phyloP scores from a whole-genome alignment of 2,888 invertebrate species.

The Ormyrus rosae region DNA sequence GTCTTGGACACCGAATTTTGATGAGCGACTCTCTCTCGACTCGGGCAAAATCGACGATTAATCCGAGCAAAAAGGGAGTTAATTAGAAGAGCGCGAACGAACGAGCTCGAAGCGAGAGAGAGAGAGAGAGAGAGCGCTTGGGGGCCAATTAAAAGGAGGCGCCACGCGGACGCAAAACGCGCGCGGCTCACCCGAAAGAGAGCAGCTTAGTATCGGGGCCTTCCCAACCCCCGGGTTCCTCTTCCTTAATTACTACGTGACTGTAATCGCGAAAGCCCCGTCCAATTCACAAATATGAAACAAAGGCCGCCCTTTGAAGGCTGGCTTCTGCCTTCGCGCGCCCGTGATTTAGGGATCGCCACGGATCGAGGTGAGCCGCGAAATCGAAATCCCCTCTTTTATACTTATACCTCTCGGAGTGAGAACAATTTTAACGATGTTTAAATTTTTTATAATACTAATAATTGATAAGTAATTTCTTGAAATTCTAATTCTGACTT shows the following conservation, averaged over 20 bases:
- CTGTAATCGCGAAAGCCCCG: conserved; percentile 45
- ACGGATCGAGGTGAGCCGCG: neutral
- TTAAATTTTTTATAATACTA: too few relatives aligned
- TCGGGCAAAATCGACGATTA: conserved; percentile 38
- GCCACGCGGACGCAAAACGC: conserved; percentile 34
- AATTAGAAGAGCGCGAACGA: conserved; percentile 51
- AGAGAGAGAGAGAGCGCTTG: neutral
- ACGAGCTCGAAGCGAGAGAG: neutral
- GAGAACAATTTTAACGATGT: too few relatives aligned
- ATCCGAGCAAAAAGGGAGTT: conserved; percentile 54
- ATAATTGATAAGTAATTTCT: neutral
- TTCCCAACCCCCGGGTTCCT: conserved; percentile 27
- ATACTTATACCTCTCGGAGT: neutral
- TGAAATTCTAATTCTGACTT: neutral
- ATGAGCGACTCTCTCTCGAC: conserved; percentile 32
- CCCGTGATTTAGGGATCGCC: conserved; percentile 26
- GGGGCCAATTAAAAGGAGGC: conserved; percentile 55
- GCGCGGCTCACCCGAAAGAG: conserved; percentile 32
- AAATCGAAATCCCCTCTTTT: neutral
- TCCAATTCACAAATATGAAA: conserved; percentile 35
- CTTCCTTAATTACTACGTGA: conserved; percentile 56
- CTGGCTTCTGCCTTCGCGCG: neutral
- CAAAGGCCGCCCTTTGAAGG: conserved; percentile 19
- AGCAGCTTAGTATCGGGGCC: conserved; percentile 20
- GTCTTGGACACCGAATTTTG: conserved; percentile 35